Evolutionary conservation across 2,888 invertebrate genomes (phyloP), one percentile per base, ranked within the genome.

Genomic region (Stenoptilia bipunctidactyla): DNA sequence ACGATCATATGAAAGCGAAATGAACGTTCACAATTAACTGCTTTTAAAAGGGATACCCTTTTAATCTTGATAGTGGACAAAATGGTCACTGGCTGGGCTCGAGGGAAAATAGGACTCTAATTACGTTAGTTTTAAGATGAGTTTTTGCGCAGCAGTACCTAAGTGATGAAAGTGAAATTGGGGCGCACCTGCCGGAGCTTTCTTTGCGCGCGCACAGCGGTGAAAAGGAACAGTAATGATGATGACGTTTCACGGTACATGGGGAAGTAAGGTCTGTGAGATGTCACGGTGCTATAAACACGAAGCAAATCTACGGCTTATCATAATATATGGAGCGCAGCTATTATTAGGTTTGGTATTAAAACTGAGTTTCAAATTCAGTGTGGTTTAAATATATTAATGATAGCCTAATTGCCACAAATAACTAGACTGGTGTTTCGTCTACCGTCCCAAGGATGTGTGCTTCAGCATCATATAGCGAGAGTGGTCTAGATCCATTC

Each of bases 171-270:
- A 82, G 82, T 82, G 77, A 80, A 83, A 79, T 75, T 74, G 68
- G 79, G 71, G 65, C 79, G 82, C 82, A 82, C 82, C 80, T 82
- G 79, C 80, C 80, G 79, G 62, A 75, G 77, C 77, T 80, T 79
- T 82, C 80, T 80, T 82, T 64, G 71, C 69, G 65, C 70, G 67
- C 25, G 5, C 30, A n/a, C 30, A 20, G 20, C 20, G 8, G 20
- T 5, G 20, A 20, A 20, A 20, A 20, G 20, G 30, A 9, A 30
- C 30, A 30, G 30, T 30, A 30, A 30, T 12, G 30, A 12, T 30
- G 10, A 38, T 38, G 34, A 36, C 35, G 34, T 27, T 25, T 5
- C 25, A 12, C 30, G 12, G 30, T 25, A 9, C 12, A 30, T n/a
- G 9, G 30, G 30, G 30, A 30, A 12, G n/a, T 12, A n/a, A 8